phyloP scores from a whole-genome alignment of 2,888 invertebrate species.

The Drosophila tripunctata region DNA sequence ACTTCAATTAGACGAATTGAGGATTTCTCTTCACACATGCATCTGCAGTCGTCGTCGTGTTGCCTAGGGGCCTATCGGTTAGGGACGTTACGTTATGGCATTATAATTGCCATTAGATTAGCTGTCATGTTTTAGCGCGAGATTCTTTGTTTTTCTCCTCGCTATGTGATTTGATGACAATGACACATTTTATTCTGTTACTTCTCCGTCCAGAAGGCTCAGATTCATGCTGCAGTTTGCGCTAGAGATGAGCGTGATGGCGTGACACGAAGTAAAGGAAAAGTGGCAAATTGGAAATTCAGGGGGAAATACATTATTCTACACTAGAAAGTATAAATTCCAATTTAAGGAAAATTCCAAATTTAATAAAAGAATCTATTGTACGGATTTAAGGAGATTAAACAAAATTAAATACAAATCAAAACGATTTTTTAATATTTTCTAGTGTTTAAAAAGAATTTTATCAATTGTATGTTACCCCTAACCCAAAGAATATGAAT shows the following conservation, averaged over 20 bases:
- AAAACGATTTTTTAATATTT: too few relatives aligned
- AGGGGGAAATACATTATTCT: too few relatives aligned
- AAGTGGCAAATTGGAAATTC: background rate
- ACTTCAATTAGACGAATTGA: slow-evolving; percentile 79
- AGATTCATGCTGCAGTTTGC: slow-evolving; percentile 2
- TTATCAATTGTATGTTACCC: too few relatives aligned
- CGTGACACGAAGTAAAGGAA: slow-evolving; percentile 1
- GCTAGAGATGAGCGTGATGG: background rate
- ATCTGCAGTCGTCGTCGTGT: slow-evolving; percentile 26
- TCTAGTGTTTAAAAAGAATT: too few relatives aligned
- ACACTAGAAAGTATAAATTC: too few relatives aligned
- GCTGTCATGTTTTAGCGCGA: slow-evolving; percentile 77
- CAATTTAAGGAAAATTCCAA: too few relatives aligned
- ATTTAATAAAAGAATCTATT: too few relatives aligned
- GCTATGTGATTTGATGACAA: slow-evolving; percentile 72
- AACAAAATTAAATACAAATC: too few relatives aligned
- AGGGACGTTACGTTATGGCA: slow-evolving; percentile 55
- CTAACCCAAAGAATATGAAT: background rate
- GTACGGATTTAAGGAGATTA: too few relatives aligned
- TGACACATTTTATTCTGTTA: slow-evolving; percentile 64
- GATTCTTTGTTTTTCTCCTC: slow-evolving; percentile 39
- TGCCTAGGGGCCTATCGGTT: background rate
- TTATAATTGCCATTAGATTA: slow-evolving; percentile 80
- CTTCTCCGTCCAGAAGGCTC: slow-evolving; percentile 14
- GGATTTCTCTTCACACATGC: slow-evolving; percentile 60